A percentile compares a stretch with the other conserved stretches of the same genome.
These are phyloP conservation scores for Cerceris ruficornis DNA, from an alignment of 2,888 invertebrate genomes.

Conservation along the genomic window DNA sequence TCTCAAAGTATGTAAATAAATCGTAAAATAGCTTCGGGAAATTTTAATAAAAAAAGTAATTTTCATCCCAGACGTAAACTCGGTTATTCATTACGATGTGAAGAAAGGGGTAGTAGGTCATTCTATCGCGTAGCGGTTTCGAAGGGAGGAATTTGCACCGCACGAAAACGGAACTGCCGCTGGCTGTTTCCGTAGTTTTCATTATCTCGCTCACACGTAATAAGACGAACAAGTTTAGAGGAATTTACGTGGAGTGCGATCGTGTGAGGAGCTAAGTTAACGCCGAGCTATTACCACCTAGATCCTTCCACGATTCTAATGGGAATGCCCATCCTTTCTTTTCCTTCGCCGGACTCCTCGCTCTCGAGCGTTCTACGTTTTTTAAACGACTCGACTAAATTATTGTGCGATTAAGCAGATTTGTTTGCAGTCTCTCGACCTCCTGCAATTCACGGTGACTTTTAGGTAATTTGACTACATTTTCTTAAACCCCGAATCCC, in stretches of 20 bases:
- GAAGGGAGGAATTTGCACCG: background rate
- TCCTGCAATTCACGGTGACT: background rate
- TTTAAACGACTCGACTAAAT: conserved; percentile 32
- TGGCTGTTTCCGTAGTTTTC: conserved; percentile 51
- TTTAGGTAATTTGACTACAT: background rate
- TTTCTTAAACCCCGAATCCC: too few relatives aligned
- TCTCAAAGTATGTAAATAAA: too few relatives aligned
- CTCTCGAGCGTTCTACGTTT: conserved; percentile 18
- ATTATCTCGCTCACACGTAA: conserved; percentile 51
- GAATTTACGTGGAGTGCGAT: conserved; percentile 34
- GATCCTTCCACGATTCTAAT: conserved; percentile 54
- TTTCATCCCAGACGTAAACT: too few relatives aligned
- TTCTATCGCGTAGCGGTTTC: background rate
- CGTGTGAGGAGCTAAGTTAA: conserved; percentile 49
- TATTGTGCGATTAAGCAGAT: conserved; percentile 49
- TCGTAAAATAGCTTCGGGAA: too few relatives aligned
- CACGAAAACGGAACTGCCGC: conserved; percentile 25
- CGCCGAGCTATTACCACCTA: conserved; percentile 51
- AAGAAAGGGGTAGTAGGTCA: background rate
- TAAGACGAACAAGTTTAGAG: conserved; percentile 27
- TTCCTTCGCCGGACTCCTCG: conserved; percentile 21
- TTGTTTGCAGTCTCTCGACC: conserved; percentile 1
- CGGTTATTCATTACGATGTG: too few relatives aligned
- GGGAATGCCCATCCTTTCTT: conserved; percentile 42
- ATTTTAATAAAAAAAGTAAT: too few relatives aligned